A percentile compares a stretch with the other conserved stretches of the same genome.
Conservation (phyloP, 2,888 invertebrate species). For the Rhynchonema sp. region DNA sequence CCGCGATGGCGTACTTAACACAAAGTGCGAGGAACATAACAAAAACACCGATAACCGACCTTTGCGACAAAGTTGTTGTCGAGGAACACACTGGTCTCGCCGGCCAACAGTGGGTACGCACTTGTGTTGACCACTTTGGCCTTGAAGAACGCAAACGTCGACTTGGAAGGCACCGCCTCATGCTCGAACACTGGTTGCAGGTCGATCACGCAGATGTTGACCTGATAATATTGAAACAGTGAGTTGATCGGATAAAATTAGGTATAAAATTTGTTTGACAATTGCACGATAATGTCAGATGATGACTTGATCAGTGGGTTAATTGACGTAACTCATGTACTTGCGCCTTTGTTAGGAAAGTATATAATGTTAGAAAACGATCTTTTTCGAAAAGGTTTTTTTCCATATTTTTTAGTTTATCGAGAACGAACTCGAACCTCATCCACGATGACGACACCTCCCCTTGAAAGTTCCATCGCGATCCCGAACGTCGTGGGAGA, state of each 20-base stretch:
- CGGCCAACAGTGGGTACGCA: constrained; percentile 28
- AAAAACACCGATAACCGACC: constrained; percentile 16
- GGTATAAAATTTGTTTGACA: not conserved
- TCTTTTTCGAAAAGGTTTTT: too few relatives aligned
- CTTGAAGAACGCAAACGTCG: constrained; percentile 29
- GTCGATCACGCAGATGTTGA: constrained; percentile 28
- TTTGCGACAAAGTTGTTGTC: constrained; percentile 34
- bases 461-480: too few relatives aligned
- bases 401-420: too few relatives aligned
- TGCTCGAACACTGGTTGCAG: constrained; percentile 29
- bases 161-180: constrained; percentile 28
- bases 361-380: too few relatives aligned
- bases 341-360: constrained; percentile 12
- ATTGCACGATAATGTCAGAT: not conserved
- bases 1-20: too few relatives aligned
- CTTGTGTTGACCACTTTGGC: constrained; percentile 29
- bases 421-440: too few relatives aligned
- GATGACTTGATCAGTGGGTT: not conserved
- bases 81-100: constrained; percentile 30
- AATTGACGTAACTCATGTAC: not conserved
- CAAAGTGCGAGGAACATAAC: too few relatives aligned
- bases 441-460: too few relatives aligned
- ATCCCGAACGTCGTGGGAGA: too few relatives aligned
- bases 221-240: constrained; percentile 1
- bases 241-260: not conserved